Evolutionary conservation across 2,113 vertebrate species (phyloP).

Genomic region (Regulus satrapa): DNA sequence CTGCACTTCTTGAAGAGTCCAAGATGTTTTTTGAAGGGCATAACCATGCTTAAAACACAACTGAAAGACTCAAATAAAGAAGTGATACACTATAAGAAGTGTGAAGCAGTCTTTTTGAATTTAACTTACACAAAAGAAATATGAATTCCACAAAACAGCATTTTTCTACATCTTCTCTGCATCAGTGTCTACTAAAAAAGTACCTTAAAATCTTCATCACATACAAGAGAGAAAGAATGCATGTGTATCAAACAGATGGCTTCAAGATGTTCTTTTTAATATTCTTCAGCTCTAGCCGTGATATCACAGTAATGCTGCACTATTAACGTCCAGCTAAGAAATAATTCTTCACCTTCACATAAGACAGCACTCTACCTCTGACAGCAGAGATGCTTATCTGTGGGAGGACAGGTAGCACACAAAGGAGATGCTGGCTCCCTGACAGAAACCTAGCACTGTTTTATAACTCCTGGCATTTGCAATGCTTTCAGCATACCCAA

Average conservation of each 20-base stretch:
- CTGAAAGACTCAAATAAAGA: not conserved
- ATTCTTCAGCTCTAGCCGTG: not conserved
- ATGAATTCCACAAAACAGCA: not conserved
- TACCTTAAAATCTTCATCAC: not conserved
- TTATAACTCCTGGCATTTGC: not conserved
- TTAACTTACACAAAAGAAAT: not conserved
- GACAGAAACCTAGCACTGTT: not conserved
- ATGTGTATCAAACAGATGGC: not conserved
- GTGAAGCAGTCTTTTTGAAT: not conserved
- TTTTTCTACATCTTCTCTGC: not conserved
- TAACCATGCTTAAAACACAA: not conserved
- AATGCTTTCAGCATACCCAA: not conserved
- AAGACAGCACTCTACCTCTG: not conserved
- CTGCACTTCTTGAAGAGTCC: not conserved
- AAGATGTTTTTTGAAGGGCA: not conserved
- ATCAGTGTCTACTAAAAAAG: not conserved
- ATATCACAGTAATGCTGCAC: not conserved
- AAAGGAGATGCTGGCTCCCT: not conserved
- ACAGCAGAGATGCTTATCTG: not conserved
- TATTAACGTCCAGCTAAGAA: not conserved
- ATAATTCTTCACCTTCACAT: not conserved
- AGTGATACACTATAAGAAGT: fast-evolving
- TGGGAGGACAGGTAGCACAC: not conserved
- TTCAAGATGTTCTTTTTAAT: not conserved
- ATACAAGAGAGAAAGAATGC: not conserved